Base-by-base conservation (phyloP, 2,113 vertebrate species). In the Elgaria multicarinata region DNA sequence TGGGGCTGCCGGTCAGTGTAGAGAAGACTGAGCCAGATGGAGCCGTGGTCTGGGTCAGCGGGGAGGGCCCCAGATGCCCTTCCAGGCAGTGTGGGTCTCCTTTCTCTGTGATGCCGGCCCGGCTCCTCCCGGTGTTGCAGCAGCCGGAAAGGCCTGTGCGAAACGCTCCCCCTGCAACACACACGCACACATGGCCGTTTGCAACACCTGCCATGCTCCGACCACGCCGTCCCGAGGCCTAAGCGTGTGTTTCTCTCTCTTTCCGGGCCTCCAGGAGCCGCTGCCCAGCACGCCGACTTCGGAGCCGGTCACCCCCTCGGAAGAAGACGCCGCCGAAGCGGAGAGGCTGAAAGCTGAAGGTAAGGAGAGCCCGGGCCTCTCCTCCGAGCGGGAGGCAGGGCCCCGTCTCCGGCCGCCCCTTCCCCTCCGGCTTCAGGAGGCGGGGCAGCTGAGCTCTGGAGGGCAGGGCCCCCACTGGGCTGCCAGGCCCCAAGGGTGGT, bases 281-380 rank as follows among this genome's bases (percentile, higher is more conserved):
- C 97, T 97, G 0, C 96, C 96, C 42, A 94, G 93, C 92, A 96
- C 92, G 42, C 96, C 96, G 36, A 97, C 96, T 87, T 93, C 98
- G 0, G 94, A 95, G 53, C 94, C 90, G 0, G 58, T 96, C 71
- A 95, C 97, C 0, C 97, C 97, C 5, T 98, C 97, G 0, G 98
- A 98, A 74, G 98, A 99, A 4, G 98, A 99, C 76, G 88, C 96
- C 1, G 97, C 96, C 0, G 98, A 99, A 83, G 99, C 99, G 0
- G 99, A 99, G 89, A 95, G 95, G 8, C 98, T 99, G 78, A 99
- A 99, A 82, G 98, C 97, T 0, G 98, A 99, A 92, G 99, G 99
- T 99, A 90, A 84, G 91, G n/a, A n/a, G n/a, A 18, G 33, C 33
- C 39, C n/a, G 22, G 36, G 72, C 0, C 18, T 2, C 58, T 22